These are phyloP conservation scores for Parnassius glacialis DNA, from an alignment of 2,888 invertebrate species.

Conservation along the genomic window DNA sequence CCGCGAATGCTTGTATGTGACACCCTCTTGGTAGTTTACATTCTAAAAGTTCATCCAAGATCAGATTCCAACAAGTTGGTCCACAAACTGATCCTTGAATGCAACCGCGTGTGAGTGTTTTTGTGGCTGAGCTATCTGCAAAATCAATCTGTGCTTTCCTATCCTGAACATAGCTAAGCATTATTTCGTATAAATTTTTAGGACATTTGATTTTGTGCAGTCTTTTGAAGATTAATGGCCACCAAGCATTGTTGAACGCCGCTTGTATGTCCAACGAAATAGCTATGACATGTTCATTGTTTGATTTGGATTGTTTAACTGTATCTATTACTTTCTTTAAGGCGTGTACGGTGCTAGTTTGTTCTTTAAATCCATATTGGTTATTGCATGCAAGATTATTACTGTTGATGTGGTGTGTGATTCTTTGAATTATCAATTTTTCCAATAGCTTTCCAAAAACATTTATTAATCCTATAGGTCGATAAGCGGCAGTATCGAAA, in stretches of 20 bases:
- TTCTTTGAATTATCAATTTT: slow-evolving; percentile 8
- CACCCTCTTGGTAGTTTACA: too few species aligned
- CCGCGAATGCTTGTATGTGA: slow-evolving; percentile 9
- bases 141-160: too few species aligned
- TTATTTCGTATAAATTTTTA: neutral
- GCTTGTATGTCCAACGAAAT: too few species aligned
- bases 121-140: too few species aligned
- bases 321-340: neutral
- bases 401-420: neutral
- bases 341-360: neutral
- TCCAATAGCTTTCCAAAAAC: slow-evolving; percentile 33
- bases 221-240: neutral
- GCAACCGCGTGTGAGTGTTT: neutral
- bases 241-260: neutral
- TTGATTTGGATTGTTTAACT: neutral
- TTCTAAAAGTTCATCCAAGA: too few species aligned
- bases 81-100: neutral
- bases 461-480: slow-evolving; percentile 35
- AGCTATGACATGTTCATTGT: neutral
- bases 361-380: neutral
- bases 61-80: too few species aligned
- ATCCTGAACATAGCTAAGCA: neutral
- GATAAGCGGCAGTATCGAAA: slow-evolving; percentile 19
- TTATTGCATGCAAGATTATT: neutral
- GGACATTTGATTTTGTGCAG: neutral